Evolutionary conservation across 2,888 invertebrate species (phyloP), one percentile per base, ranked within the genome.

Genomic region (Opisthograptis luteolata): DNA sequence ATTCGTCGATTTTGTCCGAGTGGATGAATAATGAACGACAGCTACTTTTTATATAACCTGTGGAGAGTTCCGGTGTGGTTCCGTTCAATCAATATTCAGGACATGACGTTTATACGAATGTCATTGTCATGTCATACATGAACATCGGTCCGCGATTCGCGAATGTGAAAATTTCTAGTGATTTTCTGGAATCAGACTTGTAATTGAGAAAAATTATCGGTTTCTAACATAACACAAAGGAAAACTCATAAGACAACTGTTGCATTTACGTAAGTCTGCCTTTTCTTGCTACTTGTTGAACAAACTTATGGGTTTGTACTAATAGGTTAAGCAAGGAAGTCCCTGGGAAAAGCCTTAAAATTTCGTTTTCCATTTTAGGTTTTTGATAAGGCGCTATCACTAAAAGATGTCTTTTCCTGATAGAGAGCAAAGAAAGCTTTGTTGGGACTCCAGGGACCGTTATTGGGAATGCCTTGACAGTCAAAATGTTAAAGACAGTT

Each of bases 391-490:
- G 53, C 49, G 53, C 35, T 53, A 60, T 47, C 58, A 56, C 58
- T 58, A 65, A 79, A 71, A 76, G 70, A 96, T 96, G 96, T 95
- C 96, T 74, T 97, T 95, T 84, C 95, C 95, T 52, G 93, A 92
- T 69, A 97, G 94, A 92, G 93, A 94, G 64, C 94, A 95, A 75
- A 93, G 96, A 65, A 92, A 94, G 73, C 91, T 92, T 71, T 98
- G 98, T 86, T 98, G 98, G 97, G 91, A 92, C 60, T 92, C 95
- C 57, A 93, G 97, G 71, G 98, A 98, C 87, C 92, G 92, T 43
- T 97, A 96, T 81, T 98, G 98, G 97, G 93, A 95, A 68, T 98
- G 98, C 84, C 90, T 98, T 66, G 96, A 96, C 79, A 89, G 92
- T 56, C 89, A 92, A 60, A 92, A 93, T 67, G 88, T 93, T 40